phyloP scores from a whole-genome alignment of 2,113 vertebrate species.

The Patagioenas fasciata region DNA sequence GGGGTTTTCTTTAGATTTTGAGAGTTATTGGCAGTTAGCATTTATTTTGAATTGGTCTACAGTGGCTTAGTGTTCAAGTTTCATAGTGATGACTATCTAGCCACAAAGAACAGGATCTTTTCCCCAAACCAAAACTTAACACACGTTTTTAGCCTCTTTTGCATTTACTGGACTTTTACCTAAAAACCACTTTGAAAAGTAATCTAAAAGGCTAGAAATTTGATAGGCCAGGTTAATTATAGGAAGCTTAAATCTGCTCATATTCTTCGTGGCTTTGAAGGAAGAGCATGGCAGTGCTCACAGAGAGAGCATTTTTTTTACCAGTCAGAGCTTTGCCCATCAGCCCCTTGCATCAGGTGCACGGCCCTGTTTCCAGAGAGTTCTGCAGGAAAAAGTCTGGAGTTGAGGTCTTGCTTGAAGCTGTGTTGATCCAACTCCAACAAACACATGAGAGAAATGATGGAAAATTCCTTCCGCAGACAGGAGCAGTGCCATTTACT shows the following conservation, averaged over 20 bases:
- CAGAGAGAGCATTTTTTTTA: neutral
- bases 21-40: neutral
- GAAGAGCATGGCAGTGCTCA: neutral
- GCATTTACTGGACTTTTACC: neutral
- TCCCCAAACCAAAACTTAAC: neutral
- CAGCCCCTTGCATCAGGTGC: rapidly evolving
- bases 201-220: neutral
- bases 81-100: neutral
- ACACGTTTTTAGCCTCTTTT: neutral
- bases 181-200: neutral
- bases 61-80: neutral
- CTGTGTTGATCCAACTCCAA: neutral
- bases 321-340: neutral
- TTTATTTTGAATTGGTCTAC: neutral
- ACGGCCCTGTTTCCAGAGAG: neutral
- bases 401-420: neutral
- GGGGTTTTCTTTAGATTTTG: neutral
- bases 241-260: neutral
- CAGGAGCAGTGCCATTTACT: neutral
- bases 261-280: neutral
- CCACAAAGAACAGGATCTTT: neutral
- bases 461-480: neutral
- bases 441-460: neutral
- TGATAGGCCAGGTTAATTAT: neutral
- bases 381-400: neutral